phyloP scores from a whole-genome alignment of 2,113 vertebrate genomes.

The Labrus mixtus region DNA sequence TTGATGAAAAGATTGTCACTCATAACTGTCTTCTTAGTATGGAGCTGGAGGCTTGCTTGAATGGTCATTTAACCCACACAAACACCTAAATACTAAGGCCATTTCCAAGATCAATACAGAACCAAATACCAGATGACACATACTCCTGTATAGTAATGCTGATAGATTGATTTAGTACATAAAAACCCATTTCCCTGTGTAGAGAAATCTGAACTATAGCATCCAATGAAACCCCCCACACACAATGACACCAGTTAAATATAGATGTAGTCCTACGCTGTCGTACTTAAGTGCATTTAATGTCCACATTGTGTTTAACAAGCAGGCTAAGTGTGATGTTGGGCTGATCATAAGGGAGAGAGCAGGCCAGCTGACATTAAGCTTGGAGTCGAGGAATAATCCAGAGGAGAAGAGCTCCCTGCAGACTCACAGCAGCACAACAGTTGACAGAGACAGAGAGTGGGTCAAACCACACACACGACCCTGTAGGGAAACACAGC shows the following conservation, averaged over 20 bases:
- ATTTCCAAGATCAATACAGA: no score
- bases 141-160: background rate
- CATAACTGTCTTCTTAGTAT: no score
- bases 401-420: constrained; percentile 25
- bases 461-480: constrained; percentile 8
- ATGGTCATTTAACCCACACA: background rate
- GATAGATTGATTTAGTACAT: background rate
- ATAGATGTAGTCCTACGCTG: background rate
- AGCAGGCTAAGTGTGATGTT: constrained; percentile 55
- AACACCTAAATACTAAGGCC: no score
- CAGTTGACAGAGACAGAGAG: constrained; percentile 22
- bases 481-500: constrained; percentile 31
- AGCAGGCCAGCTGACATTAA: constrained; percentile 38
- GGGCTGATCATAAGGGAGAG: constrained; percentile 41
- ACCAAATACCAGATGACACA: no score
- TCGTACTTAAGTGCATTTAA: constrained; percentile 22
- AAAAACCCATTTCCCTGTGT: no score
- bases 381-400: constrained; percentile 46
- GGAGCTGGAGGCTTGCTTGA: no score
- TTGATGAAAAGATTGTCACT: no score
- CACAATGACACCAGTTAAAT: background rate
- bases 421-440: constrained; percentile 37
- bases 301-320: constrained; percentile 54
- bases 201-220: no score
- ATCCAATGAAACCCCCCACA: background rate